Conservation (phyloP, 2,797 vertebrate species). For the Echeneis naucrates region DNA sequence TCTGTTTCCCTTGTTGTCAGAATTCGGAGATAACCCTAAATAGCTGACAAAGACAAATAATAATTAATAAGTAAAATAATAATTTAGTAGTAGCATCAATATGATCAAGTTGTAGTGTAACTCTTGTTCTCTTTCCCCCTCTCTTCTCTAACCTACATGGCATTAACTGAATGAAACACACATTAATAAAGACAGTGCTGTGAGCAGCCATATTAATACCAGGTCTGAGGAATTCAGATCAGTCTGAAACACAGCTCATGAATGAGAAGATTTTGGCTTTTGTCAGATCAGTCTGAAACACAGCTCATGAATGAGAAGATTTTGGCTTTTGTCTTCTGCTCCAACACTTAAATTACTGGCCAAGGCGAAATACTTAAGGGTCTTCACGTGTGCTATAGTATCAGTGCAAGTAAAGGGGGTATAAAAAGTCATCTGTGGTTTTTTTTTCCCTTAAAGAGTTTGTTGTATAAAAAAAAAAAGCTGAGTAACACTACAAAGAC, state of each 20-base stretch:
- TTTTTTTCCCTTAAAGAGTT: conserved; percentile 54
- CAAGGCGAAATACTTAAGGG: conserved; percentile 74
- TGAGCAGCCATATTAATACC: conserved; percentile 45
- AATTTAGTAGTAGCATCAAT: conserved; percentile 42
- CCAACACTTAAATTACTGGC: conserved; percentile 64
- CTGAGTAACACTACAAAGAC: conserved; percentile 64
- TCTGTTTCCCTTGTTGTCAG: conserved; percentile 26
- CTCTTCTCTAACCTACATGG: conserved; percentile 15
- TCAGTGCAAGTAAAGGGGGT: conserved; percentile 78
- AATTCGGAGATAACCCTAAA: conserved; percentile 10
- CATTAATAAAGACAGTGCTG: conserved; percentile 35
- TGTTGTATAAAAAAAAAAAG: conserved; percentile 67
- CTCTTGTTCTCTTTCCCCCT: no score
- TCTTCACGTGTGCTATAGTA: conserved; percentile 70
- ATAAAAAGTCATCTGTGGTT: conserved; percentile 52
- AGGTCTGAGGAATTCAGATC: conserved; percentile 47
- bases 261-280: conserved; percentile 69
- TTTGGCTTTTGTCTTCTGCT: conserved; percentile 74
- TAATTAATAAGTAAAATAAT: background rate
- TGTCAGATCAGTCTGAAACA: conserved; percentile 46
- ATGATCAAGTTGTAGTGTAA: conserved; percentile 25
- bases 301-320: no score
- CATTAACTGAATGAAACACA: conserved; percentile 33
- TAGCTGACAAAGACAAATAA: conserved; percentile 7
- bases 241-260: conserved; percentile 47